Evolutionary conservation across 2,113 vertebrate genomes (phyloP).

Genomic region (Scartelaos histophorus): DNA sequence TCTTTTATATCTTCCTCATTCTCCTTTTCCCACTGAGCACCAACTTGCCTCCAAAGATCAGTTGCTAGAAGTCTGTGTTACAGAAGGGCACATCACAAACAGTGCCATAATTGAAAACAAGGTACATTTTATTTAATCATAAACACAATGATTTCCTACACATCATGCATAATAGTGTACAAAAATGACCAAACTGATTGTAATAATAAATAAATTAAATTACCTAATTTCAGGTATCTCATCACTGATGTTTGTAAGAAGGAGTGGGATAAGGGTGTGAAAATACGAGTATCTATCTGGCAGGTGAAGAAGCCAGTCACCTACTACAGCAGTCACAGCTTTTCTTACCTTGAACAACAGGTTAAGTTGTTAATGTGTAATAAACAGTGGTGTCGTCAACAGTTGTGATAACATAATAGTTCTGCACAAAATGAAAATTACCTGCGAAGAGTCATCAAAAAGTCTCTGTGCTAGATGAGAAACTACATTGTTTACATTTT

Average conservation of each 20-base stretch:
- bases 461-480: slow-evolving; percentile 93
- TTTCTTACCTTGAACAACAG: slow-evolving; percentile 82
- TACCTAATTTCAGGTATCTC: slow-evolving; percentile 88
- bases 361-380: not conserved
- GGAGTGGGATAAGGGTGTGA: slow-evolving; percentile 89
- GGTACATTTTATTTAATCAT: too few species aligned
- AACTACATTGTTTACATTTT: slow-evolving; percentile 88
- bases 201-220: not conserved
- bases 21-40: slow-evolving; percentile 93
- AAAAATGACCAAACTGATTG: not conserved
- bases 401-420: not conserved
- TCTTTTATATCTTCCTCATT: slow-evolving; percentile 95
- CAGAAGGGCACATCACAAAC: slow-evolving; percentile 5
- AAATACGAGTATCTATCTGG: slow-evolving; percentile 93
- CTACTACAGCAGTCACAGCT: slow-evolving; percentile 82
- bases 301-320: slow-evolving; percentile 87
- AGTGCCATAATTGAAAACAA: not conserved
- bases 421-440: slow-evolving; percentile 43
- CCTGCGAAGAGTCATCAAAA: slow-evolving; percentile 93
- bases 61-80: slow-evolving; percentile 79
- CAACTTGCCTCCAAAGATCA: slow-evolving; percentile 86
- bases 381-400: not conserved
- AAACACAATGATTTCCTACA: too few species aligned
- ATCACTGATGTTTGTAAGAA: slow-evolving; percentile 85
- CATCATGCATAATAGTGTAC: not conserved